Conservation (phyloP, 2,888 invertebrate species). For the Portevinia maculata region DNA sequence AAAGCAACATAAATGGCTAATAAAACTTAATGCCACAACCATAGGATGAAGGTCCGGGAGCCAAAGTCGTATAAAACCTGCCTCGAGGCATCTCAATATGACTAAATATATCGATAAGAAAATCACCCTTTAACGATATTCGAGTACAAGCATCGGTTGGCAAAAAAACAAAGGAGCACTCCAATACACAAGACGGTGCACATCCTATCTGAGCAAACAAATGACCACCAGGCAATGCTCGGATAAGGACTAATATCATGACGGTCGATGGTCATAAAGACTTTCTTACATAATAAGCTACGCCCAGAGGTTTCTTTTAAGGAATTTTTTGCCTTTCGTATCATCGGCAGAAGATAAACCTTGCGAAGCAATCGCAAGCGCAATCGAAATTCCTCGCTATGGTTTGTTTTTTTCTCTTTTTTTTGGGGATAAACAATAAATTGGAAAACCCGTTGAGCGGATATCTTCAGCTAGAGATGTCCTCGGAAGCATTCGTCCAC, state of each 20-base stretch:
- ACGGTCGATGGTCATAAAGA: conserved; percentile 54
- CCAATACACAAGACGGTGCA: conserved; percentile 13
- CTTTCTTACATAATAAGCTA: conserved; percentile 68
- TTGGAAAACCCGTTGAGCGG: conserved; percentile 64
- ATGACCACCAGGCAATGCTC: conserved; percentile 67
- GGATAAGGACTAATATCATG: conserved; percentile 69
- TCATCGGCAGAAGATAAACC: conserved; percentile 44
- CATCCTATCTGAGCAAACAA: conserved; percentile 58
- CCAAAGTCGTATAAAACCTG: conserved; percentile 15
- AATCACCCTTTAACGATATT: conserved; percentile 67
- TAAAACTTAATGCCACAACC: conserved; percentile 63
- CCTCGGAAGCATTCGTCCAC: conserved; percentile 52
- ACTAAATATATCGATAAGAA: conserved; percentile 66
- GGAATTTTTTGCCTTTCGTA: conserved; percentile 27
- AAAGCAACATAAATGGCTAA: conserved; percentile 59
- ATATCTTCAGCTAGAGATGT: conserved; percentile 28
- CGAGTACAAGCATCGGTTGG: conserved; percentile 14
- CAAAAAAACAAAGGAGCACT: conserved; percentile 26
- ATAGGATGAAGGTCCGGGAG: conserved; percentile 2
- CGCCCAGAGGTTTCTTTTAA: conserved; percentile 52
- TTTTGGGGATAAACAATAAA: conserved; percentile 56
- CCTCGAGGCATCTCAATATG: conserved; percentile 48
- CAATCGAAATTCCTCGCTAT: conserved; percentile 9
- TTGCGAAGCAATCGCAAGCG: conserved; percentile 24
- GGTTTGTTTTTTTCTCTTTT: conserved; percentile 13